These are phyloP conservation scores for Scarus forsteni DNA, from an alignment of 2,797 vertebrate genomes.

Conservation along the genomic window DNA sequence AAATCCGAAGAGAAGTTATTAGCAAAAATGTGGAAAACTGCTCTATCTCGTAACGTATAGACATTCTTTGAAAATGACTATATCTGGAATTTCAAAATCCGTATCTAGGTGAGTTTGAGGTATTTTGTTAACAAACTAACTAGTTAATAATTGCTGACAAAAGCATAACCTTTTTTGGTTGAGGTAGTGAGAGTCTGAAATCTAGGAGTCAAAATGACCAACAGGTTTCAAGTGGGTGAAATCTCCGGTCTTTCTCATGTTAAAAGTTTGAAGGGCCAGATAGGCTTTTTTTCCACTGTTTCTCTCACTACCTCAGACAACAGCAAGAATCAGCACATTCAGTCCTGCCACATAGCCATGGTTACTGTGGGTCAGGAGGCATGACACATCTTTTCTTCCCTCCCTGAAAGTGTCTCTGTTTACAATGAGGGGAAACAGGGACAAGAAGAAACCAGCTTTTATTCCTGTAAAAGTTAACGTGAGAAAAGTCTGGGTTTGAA, in stretches of 20 bases:
- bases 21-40: too few species aligned
- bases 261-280: conserved; percentile 32
- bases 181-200: too few species aligned
- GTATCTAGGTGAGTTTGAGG: too few species aligned
- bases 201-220: too few species aligned
- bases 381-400: conserved; percentile 45
- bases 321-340: conserved; percentile 56
- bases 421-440: conserved; percentile 40
- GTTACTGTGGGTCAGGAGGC: conserved; percentile 66
- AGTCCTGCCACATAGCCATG: conserved; percentile 62
- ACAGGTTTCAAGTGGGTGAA: too few species aligned
- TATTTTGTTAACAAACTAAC: too few species aligned
- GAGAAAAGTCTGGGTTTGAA: conserved; percentile 2
- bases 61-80: too few species aligned
- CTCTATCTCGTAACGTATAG: too few species aligned
- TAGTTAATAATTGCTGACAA: too few species aligned
- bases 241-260: conserved; percentile 1
- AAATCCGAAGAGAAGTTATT: too few species aligned
- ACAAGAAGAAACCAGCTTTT: conserved; percentile 44
- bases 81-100: too few species aligned
- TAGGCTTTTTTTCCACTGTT: conserved; percentile 53
- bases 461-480: conserved; percentile 25
- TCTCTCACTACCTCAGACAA: conserved; percentile 57
- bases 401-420: conserved; percentile 53
- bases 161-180: too few species aligned